Conservation (phyloP, 2,797 vertebrate genomes). For the Brachyrhaphis roseni region DNA sequence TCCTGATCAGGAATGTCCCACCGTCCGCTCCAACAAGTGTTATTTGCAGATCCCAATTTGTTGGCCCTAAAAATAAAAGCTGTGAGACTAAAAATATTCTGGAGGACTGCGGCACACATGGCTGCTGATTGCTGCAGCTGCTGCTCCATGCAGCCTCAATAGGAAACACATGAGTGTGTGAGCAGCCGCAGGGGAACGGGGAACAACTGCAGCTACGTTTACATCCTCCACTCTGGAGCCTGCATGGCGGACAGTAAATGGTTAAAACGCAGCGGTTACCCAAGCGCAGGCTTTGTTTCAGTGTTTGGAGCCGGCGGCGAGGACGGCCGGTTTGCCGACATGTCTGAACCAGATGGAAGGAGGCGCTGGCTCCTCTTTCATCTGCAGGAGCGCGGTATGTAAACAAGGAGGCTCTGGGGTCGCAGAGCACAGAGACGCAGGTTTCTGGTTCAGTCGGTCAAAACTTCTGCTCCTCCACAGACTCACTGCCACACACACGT, state of each 20-base stretch:
- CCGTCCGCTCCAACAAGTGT: slow-evolving; percentile 36
- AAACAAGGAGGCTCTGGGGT: slow-evolving; percentile 66
- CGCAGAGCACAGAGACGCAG: not conserved
- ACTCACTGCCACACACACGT: not conserved
- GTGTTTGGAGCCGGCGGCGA: slow-evolving; percentile 52
- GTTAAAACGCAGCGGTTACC: slow-evolving; percentile 54
- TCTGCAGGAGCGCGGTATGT: slow-evolving; percentile 74
- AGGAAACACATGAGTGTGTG: slow-evolving; percentile 49
- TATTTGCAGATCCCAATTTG: slow-evolving; percentile 32
- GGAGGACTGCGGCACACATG: slow-evolving; percentile 24
- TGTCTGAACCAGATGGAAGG: slow-evolving; percentile 72
- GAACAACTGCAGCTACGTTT: not conserved
- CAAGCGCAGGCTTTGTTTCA: slow-evolving; percentile 42
- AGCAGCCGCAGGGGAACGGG: not conserved
- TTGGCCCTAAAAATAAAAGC: slow-evolving; percentile 49
- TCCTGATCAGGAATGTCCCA: slow-evolving; percentile 35
- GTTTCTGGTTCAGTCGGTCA: not conserved
- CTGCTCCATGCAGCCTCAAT: slow-evolving; percentile 42
- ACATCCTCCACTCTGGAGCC: not conserved
- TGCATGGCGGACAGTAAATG: not conserved
- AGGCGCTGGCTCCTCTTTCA: slow-evolving; percentile 70
- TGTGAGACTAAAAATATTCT: slow-evolving; percentile 40
- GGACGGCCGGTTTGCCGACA: slow-evolving; percentile 69
- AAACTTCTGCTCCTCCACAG: not conserved
- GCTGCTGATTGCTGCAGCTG: slow-evolving; percentile 45